Conservation (phyloP, 2,888 invertebrate species). For the Oxyteleia sp. region DNA sequence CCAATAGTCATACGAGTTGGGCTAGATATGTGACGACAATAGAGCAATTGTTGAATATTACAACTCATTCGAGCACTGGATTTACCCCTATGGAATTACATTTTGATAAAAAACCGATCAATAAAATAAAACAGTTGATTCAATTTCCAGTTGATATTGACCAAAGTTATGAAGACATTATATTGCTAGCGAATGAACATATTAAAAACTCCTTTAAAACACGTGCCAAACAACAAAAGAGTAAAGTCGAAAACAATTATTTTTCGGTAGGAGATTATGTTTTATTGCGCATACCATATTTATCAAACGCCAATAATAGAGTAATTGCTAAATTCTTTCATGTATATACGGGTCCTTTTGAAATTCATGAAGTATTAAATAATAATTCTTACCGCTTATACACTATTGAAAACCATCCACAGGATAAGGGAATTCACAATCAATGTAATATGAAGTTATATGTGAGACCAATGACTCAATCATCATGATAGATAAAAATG, state of each 20-base stretch:
- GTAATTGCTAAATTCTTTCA: conserved; percentile 21
- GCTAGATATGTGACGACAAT: no score
- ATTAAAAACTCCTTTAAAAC: background rate
- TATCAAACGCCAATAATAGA: conserved; percentile 15
- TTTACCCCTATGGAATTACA: no score
- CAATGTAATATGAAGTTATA: background rate
- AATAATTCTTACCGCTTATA: conserved; percentile 10
- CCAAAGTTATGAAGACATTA: background rate
- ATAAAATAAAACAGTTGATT: background rate
- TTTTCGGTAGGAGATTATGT: background rate
- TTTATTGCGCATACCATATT: conserved; percentile 7
- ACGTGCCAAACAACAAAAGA: background rate
- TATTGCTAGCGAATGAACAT: background rate
- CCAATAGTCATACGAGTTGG: background rate
- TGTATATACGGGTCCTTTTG: conserved; percentile 10
- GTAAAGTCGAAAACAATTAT: conserved; percentile 2
- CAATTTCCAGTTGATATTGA: background rate
- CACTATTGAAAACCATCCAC: background rate
- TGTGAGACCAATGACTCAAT: no score
- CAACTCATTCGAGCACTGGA: no score
- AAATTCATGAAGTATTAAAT: background rate
- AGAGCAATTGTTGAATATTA: no score
- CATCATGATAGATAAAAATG: no score
- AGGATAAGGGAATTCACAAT: conserved; percentile 9
- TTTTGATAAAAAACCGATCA: background rate